Percentiles rank a stretch among this genome's conserved stretches.
These are phyloP conservation scores for Turritopsis dohrnii DNA, from an alignment of 30 jellyfish, hydroid and myxozoan species.

Conservation along the genomic window DNA sequence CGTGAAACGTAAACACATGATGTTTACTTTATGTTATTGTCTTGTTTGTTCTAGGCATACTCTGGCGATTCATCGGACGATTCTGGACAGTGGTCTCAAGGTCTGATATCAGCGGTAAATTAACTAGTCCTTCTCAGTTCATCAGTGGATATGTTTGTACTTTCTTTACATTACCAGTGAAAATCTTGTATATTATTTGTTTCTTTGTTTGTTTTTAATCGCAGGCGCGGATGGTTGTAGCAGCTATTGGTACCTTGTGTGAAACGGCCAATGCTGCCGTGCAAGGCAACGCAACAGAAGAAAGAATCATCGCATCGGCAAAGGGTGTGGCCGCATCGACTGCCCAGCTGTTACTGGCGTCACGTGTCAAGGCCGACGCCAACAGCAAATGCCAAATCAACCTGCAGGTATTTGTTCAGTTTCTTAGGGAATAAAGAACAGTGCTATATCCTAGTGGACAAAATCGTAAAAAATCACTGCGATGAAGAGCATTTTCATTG, in stretches of 20 bases:
- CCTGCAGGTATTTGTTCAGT: constrained; percentile 51
- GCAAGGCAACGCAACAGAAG: constrained; percentile 99
- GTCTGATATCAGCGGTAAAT: constrained; percentile 98
- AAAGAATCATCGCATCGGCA: constrained; percentile 94
- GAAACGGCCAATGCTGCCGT: constrained; percentile 99
- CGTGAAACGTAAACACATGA: not conserved
- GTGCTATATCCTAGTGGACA: not conserved
- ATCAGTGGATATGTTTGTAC: not conserved
- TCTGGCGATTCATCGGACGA: constrained; percentile 51
- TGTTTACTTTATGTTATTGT: not conserved
- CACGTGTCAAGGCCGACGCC: constrained; percentile 98
- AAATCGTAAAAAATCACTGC: too few relatives aligned
- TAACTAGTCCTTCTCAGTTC: not conserved
- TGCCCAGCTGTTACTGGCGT: constrained; percentile 96
- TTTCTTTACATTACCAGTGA: too few relatives aligned
- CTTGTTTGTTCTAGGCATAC: too few relatives aligned
- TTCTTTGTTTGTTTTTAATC: not conserved
- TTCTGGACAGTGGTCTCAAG: constrained; percentile 99
- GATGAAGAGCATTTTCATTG: too few relatives aligned
- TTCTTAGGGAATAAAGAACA: not conserved
- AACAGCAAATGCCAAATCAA: constrained; percentile 83
- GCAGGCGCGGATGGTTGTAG: constrained; percentile 99
- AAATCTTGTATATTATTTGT: not conserved
- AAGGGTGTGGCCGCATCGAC: constrained; percentile 96
- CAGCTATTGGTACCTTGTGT: constrained; percentile 96